Percentiles rank a stretch among this genome's conserved stretches.
Evolutionary conservation across 2,888 invertebrate genomes (phyloP).

Genomic region (Stomorhina lunata): DNA sequence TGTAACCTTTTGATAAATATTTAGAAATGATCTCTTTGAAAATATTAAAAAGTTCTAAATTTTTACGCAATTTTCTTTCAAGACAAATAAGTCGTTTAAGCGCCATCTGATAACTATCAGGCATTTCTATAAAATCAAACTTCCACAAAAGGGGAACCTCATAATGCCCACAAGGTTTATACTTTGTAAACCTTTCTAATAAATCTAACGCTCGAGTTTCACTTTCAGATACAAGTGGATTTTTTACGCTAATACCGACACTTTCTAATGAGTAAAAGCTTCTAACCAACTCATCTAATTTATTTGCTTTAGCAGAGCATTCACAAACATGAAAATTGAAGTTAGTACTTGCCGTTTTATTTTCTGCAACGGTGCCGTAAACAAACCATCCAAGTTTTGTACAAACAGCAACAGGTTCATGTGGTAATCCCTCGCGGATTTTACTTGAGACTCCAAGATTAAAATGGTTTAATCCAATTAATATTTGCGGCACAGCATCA

Average conservation of each 20-base stretch:
- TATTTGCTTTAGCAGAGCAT: background rate
- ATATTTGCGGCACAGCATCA: conserved; percentile 19
- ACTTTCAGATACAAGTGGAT: background rate
- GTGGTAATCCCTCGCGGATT: conserved; percentile 10
- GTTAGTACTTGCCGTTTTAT: background rate
- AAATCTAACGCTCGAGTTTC: background rate
- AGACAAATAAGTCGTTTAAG: background rate
- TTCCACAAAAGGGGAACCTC: too few relatives aligned
- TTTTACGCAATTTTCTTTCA: too few relatives aligned
- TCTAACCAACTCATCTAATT: too few relatives aligned
- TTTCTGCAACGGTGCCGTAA: too few relatives aligned
- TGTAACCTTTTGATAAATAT: conserved; percentile 10
- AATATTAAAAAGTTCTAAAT: too few relatives aligned
- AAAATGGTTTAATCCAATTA: conserved; percentile 50
- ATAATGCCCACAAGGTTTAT: background rate
- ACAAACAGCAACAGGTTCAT: conserved; percentile 52
- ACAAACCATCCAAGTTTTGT: too few relatives aligned
- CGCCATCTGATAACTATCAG: background rate
- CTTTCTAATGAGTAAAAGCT: too few relatives aligned
- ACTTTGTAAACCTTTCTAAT: background rate
- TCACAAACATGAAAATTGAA: conserved; percentile 37
- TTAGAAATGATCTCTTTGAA: too few relatives aligned
- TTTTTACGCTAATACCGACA: too few relatives aligned
- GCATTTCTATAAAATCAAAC: background rate
- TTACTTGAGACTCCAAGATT: conserved; percentile 33